Conservation (phyloP, 2,888 invertebrate genomes). For the Nezara viridula region DNA sequence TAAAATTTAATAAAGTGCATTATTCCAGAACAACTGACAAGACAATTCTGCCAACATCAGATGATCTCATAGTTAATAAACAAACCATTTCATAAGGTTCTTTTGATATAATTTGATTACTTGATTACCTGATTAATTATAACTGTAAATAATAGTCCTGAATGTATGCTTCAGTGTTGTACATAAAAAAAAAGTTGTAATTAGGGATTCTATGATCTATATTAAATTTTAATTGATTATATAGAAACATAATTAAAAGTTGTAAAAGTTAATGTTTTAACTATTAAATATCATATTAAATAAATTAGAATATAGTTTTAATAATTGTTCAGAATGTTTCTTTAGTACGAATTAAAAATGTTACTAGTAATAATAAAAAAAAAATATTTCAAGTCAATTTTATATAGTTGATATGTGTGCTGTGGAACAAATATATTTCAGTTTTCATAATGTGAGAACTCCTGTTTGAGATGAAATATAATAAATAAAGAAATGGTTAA, state of each 20-base stretch:
- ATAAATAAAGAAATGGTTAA: background rate
- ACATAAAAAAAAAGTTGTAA: slow-evolving; percentile 8
- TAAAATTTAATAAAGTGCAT: background rate
- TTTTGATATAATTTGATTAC: slow-evolving; percentile 33
- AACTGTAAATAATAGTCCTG: slow-evolving; percentile 44
- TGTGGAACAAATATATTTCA: slow-evolving; percentile 3
- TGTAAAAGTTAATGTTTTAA: slow-evolving; percentile 20
- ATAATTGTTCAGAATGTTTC: slow-evolving; percentile 28
- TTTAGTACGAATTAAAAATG: slow-evolving; percentile 21
- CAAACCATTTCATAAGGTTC: slow-evolving; percentile 22
- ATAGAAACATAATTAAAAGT: background rate
- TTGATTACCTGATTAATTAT: slow-evolving; percentile 41
- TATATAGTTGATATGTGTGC: slow-evolving; percentile 38
- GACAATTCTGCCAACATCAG: slow-evolving; percentile 32
- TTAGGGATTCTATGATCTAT: slow-evolving; percentile 23
- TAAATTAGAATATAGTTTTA: slow-evolving; percentile 35
- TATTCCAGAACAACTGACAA: slow-evolving; percentile 13
- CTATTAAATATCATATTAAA: background rate
- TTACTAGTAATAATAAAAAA: slow-evolving; percentile 12
- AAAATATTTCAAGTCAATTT: slow-evolving; percentile 31
- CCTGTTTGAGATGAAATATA: background rate
- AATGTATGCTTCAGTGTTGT: slow-evolving; percentile 15
- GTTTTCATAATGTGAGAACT: background rate
- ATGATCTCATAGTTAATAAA: slow-evolving; percentile 39
- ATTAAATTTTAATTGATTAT: slow-evolving; percentile 27